Evolutionary conservation across 2,888 invertebrate genomes (phyloP).

Genomic region (Leucophenga montana): DNA sequence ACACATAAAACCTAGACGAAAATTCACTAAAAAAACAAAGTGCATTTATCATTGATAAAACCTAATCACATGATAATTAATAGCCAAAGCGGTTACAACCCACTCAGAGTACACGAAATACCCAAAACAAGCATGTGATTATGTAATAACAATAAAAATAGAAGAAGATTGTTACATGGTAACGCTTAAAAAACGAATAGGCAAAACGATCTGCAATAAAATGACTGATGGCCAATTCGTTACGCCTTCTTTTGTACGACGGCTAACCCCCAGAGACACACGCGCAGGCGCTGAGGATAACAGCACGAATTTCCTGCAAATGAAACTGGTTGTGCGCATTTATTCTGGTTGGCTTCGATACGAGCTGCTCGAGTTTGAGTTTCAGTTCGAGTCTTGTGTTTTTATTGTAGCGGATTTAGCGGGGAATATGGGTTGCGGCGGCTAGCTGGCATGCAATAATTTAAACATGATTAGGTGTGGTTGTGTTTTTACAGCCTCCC

Average conservation of each 20-base stretch:
- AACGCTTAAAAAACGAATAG: conserved; percentile 4
- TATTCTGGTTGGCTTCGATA: conserved; percentile 52
- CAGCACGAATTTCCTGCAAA: background rate
- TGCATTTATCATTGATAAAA: conserved; percentile 58
- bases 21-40: conserved; percentile 43
- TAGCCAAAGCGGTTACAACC: conserved; percentile 53
- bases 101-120: conserved; percentile 33
- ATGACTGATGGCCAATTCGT: conserved; percentile 68
- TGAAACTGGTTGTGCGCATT: conserved; percentile 66
- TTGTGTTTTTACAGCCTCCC: conserved; percentile 72
- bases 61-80: conserved; percentile 56
- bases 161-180: conserved; percentile 25
- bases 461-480: conserved; percentile 73
- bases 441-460: conserved; percentile 65
- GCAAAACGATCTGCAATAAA: conserved; percentile 48
- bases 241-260: conserved; percentile 63
- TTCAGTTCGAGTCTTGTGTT: conserved; percentile 30
- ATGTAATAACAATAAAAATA: conserved; percentile 48
- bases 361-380: conserved; percentile 49
- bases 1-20: conserved; percentile 44
- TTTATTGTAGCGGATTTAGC: conserved; percentile 42
- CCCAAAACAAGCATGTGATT: conserved; percentile 34
- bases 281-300: conserved; percentile 49
- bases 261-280: conserved; percentile 50
- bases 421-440: background rate